These are phyloP conservation scores for Hypomecis punctinalis DNA, from an alignment of 2,888 invertebrate genomes.

Conservation along the genomic window DNA sequence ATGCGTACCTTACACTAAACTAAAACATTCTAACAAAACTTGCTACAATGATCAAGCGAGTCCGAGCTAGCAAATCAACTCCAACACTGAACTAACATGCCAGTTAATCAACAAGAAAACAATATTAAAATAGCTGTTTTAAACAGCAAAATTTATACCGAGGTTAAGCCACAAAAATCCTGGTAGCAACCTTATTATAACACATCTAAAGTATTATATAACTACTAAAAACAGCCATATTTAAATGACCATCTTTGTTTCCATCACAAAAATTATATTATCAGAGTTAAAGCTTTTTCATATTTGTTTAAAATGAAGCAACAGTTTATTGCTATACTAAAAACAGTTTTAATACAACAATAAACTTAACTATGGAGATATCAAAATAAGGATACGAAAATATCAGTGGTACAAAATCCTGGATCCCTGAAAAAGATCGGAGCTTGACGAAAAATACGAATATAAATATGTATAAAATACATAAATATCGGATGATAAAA, in stretches of 20 bases:
- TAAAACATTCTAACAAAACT: constrained; percentile 33
- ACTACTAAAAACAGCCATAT: constrained; percentile 36
- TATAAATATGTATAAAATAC: constrained; percentile 44
- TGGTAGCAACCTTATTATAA: constrained; percentile 66
- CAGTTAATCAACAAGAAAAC: constrained; percentile 44
- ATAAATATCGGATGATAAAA: constrained; percentile 36
- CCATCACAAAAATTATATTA: constrained; percentile 16
- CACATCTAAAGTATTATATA: constrained; percentile 50
- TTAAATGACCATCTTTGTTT: constrained; percentile 28
- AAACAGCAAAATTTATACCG: constrained; percentile 71
- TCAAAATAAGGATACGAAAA: constrained; percentile 9
- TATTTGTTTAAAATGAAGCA: constrained; percentile 30
- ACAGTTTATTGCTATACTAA: constrained; percentile 35
- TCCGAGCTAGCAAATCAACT: constrained; percentile 48
- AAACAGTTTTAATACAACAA: constrained; percentile 31
- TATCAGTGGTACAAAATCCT: constrained; percentile 40
- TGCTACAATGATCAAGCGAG: constrained; percentile 35
- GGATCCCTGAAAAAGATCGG: constrained; percentile 60
- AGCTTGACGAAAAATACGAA: constrained; percentile 46
- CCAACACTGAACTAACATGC: constrained; percentile 48
- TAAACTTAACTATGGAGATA: constrained; percentile 12
- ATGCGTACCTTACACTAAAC: constrained; percentile 36
- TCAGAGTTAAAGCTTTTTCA: constrained; percentile 25
- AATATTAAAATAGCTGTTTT: constrained; percentile 55
- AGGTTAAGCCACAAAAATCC: constrained; percentile 70